phyloP scores from a whole-genome alignment of 2,797 vertebrate species.

The Erethizon dorsatum region DNA sequence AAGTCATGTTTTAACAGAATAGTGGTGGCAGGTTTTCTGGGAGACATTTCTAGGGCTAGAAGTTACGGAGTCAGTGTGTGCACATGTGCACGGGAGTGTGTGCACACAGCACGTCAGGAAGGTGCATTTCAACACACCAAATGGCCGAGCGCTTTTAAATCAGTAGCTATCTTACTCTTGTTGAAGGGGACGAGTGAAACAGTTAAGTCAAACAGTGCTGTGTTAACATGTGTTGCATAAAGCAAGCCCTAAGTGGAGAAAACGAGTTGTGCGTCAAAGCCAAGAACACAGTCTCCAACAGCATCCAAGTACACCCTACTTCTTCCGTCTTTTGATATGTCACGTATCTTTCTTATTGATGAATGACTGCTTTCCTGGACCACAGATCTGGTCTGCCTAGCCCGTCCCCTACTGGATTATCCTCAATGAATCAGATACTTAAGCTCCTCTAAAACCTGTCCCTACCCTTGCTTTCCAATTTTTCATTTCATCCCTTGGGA shows the following conservation, averaged over 20 bases:
- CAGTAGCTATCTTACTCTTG: not conserved
- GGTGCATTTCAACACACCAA: not conserved
- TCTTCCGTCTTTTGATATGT: not conserved
- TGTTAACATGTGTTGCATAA: not conserved
- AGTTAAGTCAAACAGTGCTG: not conserved
- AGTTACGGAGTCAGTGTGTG: not conserved
- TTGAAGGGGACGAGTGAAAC: not conserved
- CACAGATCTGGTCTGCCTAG: not conserved
- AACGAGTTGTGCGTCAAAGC: not conserved
- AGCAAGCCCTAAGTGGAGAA: not conserved
- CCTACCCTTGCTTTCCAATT: not conserved
- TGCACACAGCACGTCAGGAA: rapidly evolving
- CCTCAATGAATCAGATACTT: not conserved
- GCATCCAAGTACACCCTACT: not conserved
- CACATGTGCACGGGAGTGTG: rapidly evolving
- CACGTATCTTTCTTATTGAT: not conserved
- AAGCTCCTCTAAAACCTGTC: not conserved
- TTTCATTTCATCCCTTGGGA: not conserved
- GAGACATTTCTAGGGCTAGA: not conserved
- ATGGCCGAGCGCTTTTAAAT: not conserved
- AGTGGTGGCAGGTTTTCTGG: not conserved
- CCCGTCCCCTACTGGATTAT: not conserved
- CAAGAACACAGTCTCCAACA: not conserved
- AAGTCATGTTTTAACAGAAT: not conserved
- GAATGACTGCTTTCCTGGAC: not conserved